Percentiles rank a stretch among this genome's conserved stretches.
phyloP scores from a whole-genome alignment of 2,888 invertebrate species.

The Pammene fasciana region DNA sequence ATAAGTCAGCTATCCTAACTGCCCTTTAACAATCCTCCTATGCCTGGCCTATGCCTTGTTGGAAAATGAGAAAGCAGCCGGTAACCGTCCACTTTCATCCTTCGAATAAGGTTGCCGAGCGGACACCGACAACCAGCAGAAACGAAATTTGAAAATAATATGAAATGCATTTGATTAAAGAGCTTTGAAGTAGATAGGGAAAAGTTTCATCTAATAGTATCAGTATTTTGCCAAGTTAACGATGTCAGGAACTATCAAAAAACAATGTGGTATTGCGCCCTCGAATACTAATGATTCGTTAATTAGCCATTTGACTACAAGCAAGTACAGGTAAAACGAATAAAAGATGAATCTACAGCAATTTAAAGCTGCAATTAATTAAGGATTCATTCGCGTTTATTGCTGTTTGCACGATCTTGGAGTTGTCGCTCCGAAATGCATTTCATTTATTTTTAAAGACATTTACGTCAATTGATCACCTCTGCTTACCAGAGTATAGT shows the following conservation, averaged over 20 bases:
- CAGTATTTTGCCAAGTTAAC: no score
- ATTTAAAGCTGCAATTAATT: slow-evolving; percentile 39
- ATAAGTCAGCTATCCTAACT: no score
- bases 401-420: slow-evolving; percentile 31
- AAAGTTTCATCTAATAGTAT: no score
- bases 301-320: slow-evolving; percentile 19
- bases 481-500: background rate
- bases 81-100: no score
- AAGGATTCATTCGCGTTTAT: slow-evolving; percentile 38
- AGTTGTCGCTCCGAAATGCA: slow-evolving; percentile 17
- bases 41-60: no score
- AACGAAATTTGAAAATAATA: no score
- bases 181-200: no score
- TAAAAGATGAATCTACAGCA: slow-evolving; percentile 29
- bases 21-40: no score
- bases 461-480: slow-evolving; percentile 1
- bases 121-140: no score
- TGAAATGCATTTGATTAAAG: no score
- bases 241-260: slow-evolving; percentile 2
- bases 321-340: slow-evolving; percentile 31
- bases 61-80: no score
- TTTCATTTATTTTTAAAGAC: slow-evolving; percentile 15
- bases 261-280: background rate
- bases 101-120: no score
- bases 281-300: slow-evolving; percentile 8